Conservation (phyloP, 2,888 invertebrate genomes). For the Deilephila porcellus region DNA sequence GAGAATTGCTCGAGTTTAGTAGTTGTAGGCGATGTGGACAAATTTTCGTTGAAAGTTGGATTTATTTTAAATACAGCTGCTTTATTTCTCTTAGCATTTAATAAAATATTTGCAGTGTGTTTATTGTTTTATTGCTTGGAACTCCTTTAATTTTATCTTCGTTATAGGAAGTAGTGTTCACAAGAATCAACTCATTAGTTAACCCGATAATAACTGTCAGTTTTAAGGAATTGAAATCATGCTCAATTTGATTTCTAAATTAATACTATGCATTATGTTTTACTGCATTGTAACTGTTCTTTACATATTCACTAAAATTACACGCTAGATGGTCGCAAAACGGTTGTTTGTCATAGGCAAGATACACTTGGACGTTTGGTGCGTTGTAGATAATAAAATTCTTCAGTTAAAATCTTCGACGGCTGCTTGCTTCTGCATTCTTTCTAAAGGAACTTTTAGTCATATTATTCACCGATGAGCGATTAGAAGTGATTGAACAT, state of each 20-base stretch:
- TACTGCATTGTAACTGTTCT: constrained; percentile 76
- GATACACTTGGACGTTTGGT: constrained; percentile 88
- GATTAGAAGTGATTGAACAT: constrained; percentile 36
- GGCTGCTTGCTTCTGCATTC: constrained; percentile 90
- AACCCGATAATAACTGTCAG: constrained; percentile 96
- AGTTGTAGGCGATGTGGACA: neutral
- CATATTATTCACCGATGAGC: constrained; percentile 79
- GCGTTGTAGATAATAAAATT: constrained; percentile 91
- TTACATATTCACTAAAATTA: constrained; percentile 87
- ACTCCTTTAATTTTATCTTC: constrained; percentile 47
- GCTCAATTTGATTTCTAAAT: constrained; percentile 94
- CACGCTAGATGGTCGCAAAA: constrained; percentile 86
- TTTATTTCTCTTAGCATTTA: too few species aligned
- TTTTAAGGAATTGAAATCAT: constrained; percentile 98
- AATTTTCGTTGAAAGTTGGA: too few species aligned
- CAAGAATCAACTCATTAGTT: constrained; percentile 88
- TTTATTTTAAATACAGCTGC: neutral
- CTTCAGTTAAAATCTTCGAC: constrained; percentile 98
- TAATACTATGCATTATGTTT: constrained; percentile 87
- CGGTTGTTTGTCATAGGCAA: constrained; percentile 90
- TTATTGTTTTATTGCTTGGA: too few species aligned
- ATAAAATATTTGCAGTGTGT: too few species aligned
- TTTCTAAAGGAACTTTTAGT: constrained; percentile 88
- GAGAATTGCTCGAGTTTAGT: neutral
- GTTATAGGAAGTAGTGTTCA: constrained; percentile 89